These are phyloP conservation scores for Heliconius sara DNA, from an alignment of 2,888 invertebrate genomes.

Conservation along the genomic window DNA sequence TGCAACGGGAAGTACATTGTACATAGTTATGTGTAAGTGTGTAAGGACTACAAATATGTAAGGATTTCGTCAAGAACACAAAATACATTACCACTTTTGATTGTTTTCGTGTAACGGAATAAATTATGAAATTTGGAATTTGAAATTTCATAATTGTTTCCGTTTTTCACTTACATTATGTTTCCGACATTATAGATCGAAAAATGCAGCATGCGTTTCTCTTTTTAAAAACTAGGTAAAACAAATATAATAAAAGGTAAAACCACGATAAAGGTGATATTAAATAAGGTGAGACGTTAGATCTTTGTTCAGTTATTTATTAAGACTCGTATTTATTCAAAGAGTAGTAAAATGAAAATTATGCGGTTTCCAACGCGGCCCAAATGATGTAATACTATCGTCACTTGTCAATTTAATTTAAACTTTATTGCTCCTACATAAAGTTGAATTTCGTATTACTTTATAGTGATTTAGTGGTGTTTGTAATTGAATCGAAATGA, in stretches of 20 bases:
- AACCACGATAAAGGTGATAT: conserved; percentile 69
- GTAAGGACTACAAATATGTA: too few relatives aligned
- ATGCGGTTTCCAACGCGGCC: conserved; percentile 60
- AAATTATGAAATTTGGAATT: too few relatives aligned
- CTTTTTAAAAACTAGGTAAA: conserved; percentile 18
- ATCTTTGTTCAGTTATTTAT: conserved; percentile 79
- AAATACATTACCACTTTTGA: too few relatives aligned
- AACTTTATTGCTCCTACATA: conserved; percentile 44
- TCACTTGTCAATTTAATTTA: conserved; percentile 45
- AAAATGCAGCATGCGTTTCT: too few relatives aligned
- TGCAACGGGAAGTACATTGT: too few relatives aligned
- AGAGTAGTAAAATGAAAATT: conserved; percentile 79
- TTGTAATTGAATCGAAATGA: conserved; percentile 46
- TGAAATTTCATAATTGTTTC: too few relatives aligned
- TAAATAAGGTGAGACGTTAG: conserved; percentile 78
- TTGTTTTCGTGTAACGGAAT: too few relatives aligned
- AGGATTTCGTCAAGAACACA: too few relatives aligned
- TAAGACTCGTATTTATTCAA: conserved; percentile 70
- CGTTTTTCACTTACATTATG: too few relatives aligned
- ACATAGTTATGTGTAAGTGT: too few relatives aligned
- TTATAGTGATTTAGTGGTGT: conserved; percentile 56
- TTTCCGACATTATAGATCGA: too few relatives aligned
- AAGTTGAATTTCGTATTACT: conserved; percentile 48
- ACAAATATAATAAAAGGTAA: conserved; percentile 48
- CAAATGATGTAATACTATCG: conserved; percentile 50